Base-by-base conservation (phyloP, 2,888 invertebrate genomes). In the Auanema freiburgensis region DNA sequence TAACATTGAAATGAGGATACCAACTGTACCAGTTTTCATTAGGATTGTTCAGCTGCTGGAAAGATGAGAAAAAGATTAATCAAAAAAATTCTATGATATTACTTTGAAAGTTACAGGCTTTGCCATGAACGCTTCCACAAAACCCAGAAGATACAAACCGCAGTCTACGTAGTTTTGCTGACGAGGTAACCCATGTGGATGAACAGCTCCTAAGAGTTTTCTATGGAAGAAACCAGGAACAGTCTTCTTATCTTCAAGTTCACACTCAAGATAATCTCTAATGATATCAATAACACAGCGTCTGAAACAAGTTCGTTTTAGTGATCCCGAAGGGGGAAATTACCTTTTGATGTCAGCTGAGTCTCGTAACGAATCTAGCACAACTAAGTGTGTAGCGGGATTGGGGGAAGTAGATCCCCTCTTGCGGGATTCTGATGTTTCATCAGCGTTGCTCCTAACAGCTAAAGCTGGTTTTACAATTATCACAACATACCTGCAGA, bases 131-230 rank as follows among this genome's bases (percentile, higher is more conserved):
- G 91, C 91, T 86, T 98, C 96, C 5, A 93, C 93, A 87, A 95
- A 98, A 84, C 97, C 94, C 59, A 98, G 87, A 65, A 97, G 87
- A 85, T 91, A 98, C 14, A 97, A 87, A 0, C 98, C 98, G 86
- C 98, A 98, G 85, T 98, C 98, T 46, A 91, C 92, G 84, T 91
- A 93, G 87, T 98, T 98, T 73, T 90, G 91, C 86, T 98, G 98
- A 84, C 96, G 94, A n/a, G 97, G 97, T 71, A 65, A 18, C 0
- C 57, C 33, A 1, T 25, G 51, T 0, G 70, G 55, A 6, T 67
- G 62, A n/a, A 54, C 33, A 8, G 33, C 33, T 33, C 33, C 33
- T 33, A 33, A 33, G 33, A 33, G 33, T 33, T 8, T 33, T 66
- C 66, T 18, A 5, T 41, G 43, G 57, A 50, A 18, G 43, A 55